Evolutionary conservation across 2,888 invertebrate genomes (phyloP), one percentile per base, ranked within the genome.

Genomic region (Coelinius sp.): DNA sequence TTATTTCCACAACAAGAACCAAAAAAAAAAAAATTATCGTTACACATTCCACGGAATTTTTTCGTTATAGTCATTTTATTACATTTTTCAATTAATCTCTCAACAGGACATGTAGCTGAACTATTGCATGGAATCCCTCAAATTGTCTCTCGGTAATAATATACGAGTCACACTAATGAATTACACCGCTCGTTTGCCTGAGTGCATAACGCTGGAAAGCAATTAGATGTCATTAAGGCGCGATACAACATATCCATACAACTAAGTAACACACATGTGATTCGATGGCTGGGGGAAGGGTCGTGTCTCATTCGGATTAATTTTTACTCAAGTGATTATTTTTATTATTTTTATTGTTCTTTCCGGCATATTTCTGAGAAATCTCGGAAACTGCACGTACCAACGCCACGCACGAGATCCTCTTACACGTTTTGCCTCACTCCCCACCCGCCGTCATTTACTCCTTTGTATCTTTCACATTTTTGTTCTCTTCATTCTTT

Each of bases 311-410:
- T 41, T 38, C 78, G 83, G 80, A 83, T 85, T 82, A 82, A 85
- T 22, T 82, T 86, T 86, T 85, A 86, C 83, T 81, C 79, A 82
- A 83, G 81, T 83, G 83, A 86, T 87, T 86, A 86, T 83, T 86
- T 84, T 87, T 84, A 86, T 87, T 86, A 86, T 83, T 86, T 84
- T 87, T 84, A 87, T 87, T 87, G 87, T 86, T 83, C 85, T 84
- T 87, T 87, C 87, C 87, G 86, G 86, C 78, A 78, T 79, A 79
- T 65, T 87, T 87, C 87, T 86, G 70, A 79, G 87, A 87, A 87
- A 85, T 85, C 86, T 83, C 84, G 80, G 79, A 76, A 82, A 78
- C 78, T 79, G 77, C 76, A 74, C 73, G 76, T 76, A 75, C 72
- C 53, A 24, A 10, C 76, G 79, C 78, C 81, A 81, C 81, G 81